Percentiles rank a stretch among this genome's conserved stretches.
phyloP scores from a whole-genome alignment of 2,888 invertebrate genomes.

The Morpho achilles region DNA sequence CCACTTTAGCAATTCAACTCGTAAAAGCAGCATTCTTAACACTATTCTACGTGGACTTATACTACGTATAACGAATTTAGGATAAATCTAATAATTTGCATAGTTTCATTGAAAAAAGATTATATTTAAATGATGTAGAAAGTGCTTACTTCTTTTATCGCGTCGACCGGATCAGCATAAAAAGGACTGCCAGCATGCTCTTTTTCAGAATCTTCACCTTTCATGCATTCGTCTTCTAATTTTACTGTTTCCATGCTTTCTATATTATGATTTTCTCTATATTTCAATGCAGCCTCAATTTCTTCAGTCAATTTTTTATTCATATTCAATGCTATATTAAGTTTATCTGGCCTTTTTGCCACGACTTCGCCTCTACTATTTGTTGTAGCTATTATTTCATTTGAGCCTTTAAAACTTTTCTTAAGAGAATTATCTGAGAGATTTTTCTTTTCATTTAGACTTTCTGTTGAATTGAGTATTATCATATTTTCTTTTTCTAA shows the following conservation, averaged over 20 bases:
- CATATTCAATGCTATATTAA: conserved; percentile 67
- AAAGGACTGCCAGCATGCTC: conserved; percentile 90
- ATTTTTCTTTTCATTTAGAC: conserved; percentile 62
- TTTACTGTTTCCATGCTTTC: conserved; percentile 75
- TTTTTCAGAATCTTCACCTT: conserved; percentile 59
- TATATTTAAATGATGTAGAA: neutral
- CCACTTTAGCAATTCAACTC: too few relatives aligned
- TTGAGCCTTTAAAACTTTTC: conserved; percentile 61
- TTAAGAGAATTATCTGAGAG: conserved; percentile 59
- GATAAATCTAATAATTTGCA: too few relatives aligned
- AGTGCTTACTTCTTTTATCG: conserved; percentile 81
- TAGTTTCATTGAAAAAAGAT: too few relatives aligned
- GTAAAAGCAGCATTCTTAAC: too few relatives aligned
- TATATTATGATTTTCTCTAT: conserved; percentile 56
- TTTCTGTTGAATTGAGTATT: conserved; percentile 62
- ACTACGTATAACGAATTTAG: too few relatives aligned
- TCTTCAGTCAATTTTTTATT: conserved; percentile 74
- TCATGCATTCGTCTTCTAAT: conserved; percentile 59
- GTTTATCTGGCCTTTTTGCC: conserved; percentile 72
- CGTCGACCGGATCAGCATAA: conserved; percentile 94
- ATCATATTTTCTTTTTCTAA: conserved; percentile 69
- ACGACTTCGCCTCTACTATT: conserved; percentile 71
- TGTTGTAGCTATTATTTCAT: conserved; percentile 69
- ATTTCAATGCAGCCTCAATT: conserved; percentile 65
- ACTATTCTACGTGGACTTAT: too few relatives aligned